Evolutionary conservation across 1,140 invertebrate genomes (phyloP).

Genomic region (Reticulitermes speratus): DNA sequence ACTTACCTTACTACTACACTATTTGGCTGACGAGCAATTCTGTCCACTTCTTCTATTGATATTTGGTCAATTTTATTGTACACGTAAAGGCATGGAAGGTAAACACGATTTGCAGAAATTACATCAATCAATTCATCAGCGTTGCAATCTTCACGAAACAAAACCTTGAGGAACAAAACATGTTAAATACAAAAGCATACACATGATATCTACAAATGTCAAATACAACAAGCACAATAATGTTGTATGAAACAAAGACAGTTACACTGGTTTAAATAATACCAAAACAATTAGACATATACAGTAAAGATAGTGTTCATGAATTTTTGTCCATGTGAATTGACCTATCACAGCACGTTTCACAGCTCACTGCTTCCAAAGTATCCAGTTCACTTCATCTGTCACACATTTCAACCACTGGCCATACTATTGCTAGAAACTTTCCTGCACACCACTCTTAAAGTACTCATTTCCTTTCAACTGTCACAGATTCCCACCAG

Average conservation of each 20-base stretch:
- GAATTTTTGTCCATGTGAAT: too few relatives aligned
- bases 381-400: too few relatives aligned
- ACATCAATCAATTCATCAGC: slow-evolving; percentile 99
- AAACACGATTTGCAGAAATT: slow-evolving; percentile 96
- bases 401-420: too few relatives aligned
- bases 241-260: not conserved
- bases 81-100: slow-evolving; percentile 96
- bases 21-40: slow-evolving; percentile 85
- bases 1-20: slow-evolving; percentile 91
- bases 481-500: too few relatives aligned
- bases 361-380: too few relatives aligned
- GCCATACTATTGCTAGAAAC: too few relatives aligned
- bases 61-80: slow-evolving; percentile 99
- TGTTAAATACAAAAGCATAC: not conserved
- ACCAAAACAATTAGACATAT: not conserved
- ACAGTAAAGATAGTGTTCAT: too few relatives aligned
- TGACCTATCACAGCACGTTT: too few relatives aligned
- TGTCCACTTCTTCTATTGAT: slow-evolving; percentile 97
- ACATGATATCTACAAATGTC: not conserved
- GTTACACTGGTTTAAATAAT: not conserved
- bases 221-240: too few relatives aligned
- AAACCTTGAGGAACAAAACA: slow-evolving; percentile 47
- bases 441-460: too few relatives aligned
- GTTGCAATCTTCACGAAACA: slow-evolving; percentile 95
- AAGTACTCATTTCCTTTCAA: too few relatives aligned